Base-by-base conservation (phyloP, 2,888 invertebrate genomes). In the Lasioglossum pauxillum region DNA sequence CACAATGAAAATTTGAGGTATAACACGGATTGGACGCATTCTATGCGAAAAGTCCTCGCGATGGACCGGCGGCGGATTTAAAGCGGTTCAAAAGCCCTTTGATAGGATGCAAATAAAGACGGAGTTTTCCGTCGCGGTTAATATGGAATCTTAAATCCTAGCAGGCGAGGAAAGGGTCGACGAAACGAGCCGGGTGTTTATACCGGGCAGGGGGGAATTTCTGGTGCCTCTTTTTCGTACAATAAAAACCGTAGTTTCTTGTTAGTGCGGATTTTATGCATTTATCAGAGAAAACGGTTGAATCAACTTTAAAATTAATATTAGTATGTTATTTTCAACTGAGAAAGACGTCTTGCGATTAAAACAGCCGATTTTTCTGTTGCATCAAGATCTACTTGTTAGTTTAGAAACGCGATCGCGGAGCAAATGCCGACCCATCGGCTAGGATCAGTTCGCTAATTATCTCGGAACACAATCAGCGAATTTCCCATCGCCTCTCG, bases 101-200 rank as follows among this genome's bases (percentile, higher is more conserved):
- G 82, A 78, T 78, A 69, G 82, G 67, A 85, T 88, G 86, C 89
- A 86, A 90, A 90, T 87, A 87, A 80, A 76, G 89, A 73, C 64
- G 75, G 84, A 82, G 74, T 83, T 85, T 82, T 83, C 83, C 60
- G 67, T 73, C 76, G 44, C 49, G 60, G 83, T 79, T 80, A 81
- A 78, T 83, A 88, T 82, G 89, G 88, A 89, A 87, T 90, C 88
- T 89, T 89, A 88, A 85, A 88, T 82, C 87, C 78, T 77, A 72
- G 74, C n/a, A 75, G 64, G 57, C n/a, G 5, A 38, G n/a, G 74
- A n/a, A 69, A 69, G 69, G 27, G 31, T 3, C 53, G 14, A 27
- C 8, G 38, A 5, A 46, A 49, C 31, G 57, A 23, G 49, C 14
- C 8, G n/a, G 27, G 44, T 2, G 75, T 78, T 75, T 72, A 75